Conservation (phyloP, 2,888 invertebrate species). For the Cantharis rufa region DNA sequence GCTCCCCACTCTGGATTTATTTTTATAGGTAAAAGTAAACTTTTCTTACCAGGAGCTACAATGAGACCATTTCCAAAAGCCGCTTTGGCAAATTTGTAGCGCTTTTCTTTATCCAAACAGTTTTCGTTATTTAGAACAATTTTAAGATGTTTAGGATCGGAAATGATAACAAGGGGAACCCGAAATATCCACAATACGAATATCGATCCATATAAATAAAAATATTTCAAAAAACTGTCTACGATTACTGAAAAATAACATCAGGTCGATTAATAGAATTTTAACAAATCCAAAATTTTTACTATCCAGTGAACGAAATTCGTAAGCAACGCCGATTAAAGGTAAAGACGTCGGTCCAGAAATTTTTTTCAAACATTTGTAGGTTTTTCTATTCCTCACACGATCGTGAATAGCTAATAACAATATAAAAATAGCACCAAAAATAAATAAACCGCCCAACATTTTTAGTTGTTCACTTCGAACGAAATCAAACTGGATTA, state of each 20-base stretch:
- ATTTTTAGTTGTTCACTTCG: too few relatives aligned
- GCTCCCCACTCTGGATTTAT: too few relatives aligned
- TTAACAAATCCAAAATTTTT: background rate
- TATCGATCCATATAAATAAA: background rate
- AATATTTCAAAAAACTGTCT: background rate
- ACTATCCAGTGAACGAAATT: background rate
- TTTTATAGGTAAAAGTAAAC: background rate
- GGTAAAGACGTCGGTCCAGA: background rate
- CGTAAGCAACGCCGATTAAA: background rate
- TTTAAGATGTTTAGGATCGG: background rate
- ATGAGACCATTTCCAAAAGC: background rate
- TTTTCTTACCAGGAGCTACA: background rate
- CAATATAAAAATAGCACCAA: too few relatives aligned
- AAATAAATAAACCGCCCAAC: too few relatives aligned
- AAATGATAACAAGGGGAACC: background rate
- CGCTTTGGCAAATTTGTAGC: background rate
- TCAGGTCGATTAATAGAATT: background rate
- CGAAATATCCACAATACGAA: background rate
- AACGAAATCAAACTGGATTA: too few relatives aligned
- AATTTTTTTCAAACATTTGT: background rate
- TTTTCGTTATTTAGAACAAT: background rate
- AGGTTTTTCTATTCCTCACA: background rate
- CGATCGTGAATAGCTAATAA: too few relatives aligned
- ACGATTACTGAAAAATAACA: background rate
- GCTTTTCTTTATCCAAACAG: background rate